Evolutionary conservation across 2,888 invertebrate genomes (phyloP), one percentile per base, ranked within the genome.

Genomic region (Sepioteuthis lessoniana): DNA sequence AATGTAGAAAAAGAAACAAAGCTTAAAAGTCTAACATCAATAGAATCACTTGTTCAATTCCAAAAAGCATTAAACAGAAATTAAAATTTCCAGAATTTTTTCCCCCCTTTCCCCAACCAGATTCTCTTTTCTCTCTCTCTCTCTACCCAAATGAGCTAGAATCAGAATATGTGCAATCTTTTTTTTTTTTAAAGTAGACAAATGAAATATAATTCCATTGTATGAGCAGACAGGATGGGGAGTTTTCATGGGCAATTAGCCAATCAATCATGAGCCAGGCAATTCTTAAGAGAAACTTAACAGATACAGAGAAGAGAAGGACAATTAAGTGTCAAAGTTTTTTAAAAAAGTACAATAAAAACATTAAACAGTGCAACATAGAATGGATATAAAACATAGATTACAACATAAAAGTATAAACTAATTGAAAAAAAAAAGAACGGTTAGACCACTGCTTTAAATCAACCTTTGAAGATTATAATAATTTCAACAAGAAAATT

Each of bases 141-240:
- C 76, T 76, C 76, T n/a, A 13, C 2, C 76, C 76, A 35, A 76
- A 76, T n/a, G 76, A 76, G n/a, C 35, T 76, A n/a, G 76, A 76
- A 76, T 35, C 76, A 35, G n/a, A 76, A 76, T 76, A 76, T 76
- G 76, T 76, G 76, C n/a, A 76, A 55, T 28, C 5, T 55, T 28
- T 55, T 28, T 21, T 21, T 13, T 16, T 31, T n/a, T n/a, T 76
- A 0, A 35, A 76, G n/a, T 76, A 76, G 76, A 35, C 76, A 76
- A 76, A 76, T 76, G 76, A 76, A 76, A 76, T n/a, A 76, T 76
- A 76, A 76, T 76, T 76, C n/a, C 76, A 76, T 76, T 76, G 76
- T 76, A 76, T n/a, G n/a, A n/a, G n/a, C 76, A 76, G 76, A 76
- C 76, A 76, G 76, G 76, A 76, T 76, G 76, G n/a, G 76, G n/a